phyloP scores from a whole-genome alignment of 2,888 invertebrate genomes.

The Cremastinae sp. region DNA sequence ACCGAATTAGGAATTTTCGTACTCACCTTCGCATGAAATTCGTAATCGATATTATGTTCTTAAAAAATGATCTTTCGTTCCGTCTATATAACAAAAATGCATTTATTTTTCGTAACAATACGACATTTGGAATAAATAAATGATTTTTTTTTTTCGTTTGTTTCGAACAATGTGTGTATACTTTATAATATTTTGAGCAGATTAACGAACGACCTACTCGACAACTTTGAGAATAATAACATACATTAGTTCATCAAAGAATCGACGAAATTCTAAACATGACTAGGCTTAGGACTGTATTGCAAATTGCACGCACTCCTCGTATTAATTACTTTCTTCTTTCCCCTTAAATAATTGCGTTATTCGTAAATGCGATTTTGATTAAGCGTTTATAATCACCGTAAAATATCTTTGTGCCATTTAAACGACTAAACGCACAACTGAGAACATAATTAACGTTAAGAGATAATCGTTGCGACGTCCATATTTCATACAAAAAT shows the following conservation, averaged over 20 bases:
- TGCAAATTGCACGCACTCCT: conserved; percentile 52
- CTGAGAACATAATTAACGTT: background rate
- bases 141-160: conserved; percentile 24
- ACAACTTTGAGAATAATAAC: conserved; percentile 37
- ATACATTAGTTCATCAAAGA: conserved; percentile 54
- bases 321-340: conserved; percentile 3
- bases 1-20: background rate
- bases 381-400: conserved; percentile 22
- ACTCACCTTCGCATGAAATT: background rate
- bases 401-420: conserved; percentile 4
- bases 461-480: conserved; percentile 19
- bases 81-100: conserved; percentile 56
- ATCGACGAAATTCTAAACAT: conserved; percentile 56
- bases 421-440: background rate
- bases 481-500: conserved; percentile 38
- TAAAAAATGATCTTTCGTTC: conserved; percentile 10
- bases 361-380: too few relatives aligned
- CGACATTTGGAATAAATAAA: conserved; percentile 49
- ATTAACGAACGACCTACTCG: conserved; percentile 36
- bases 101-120: conserved; percentile 57
- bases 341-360: conserved; percentile 26
- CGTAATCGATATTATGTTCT: too few relatives aligned
- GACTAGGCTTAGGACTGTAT: conserved; percentile 64
- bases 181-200: conserved; percentile 48
- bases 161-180: conserved; percentile 34